Evolutionary conservation across 2,113 vertebrate species (phyloP).

Genomic region (Mobula birostris): DNA sequence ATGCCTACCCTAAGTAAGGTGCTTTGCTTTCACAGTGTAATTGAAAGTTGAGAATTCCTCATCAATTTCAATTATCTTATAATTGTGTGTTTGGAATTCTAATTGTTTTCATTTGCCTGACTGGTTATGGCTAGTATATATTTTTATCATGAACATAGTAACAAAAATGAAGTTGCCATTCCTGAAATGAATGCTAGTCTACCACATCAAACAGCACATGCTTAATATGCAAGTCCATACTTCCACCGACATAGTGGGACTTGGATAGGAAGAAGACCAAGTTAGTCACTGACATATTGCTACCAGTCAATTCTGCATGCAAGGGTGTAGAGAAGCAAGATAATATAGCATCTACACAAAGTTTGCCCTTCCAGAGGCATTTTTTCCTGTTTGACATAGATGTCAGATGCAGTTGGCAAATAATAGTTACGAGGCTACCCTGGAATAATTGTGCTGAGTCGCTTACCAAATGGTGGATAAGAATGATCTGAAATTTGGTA

Average conservation of each 20-base stretch:
- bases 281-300: background rate
- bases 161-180: background rate
- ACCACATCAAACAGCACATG: background rate
- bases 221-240: background rate
- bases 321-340: too few species aligned
- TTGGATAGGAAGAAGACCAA: background rate
- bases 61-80: background rate
- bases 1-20: background rate
- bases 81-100: background rate
- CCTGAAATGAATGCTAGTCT: background rate
- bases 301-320: background rate
- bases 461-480: background rate
- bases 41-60: background rate
- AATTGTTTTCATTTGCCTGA: background rate
- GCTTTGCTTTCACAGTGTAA: background rate
- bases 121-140: too few species aligned
- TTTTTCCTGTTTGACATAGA: background rate
- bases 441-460: background rate
- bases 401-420: background rate
- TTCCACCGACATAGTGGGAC: background rate
- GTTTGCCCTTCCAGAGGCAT: background rate
- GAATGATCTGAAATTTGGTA: background rate
- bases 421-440: too few species aligned
- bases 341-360: background rate
- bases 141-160: background rate